Evolutionary conservation across 1,140 invertebrate species (phyloP).

Genomic region (Choristoneura fumiferana): DNA sequence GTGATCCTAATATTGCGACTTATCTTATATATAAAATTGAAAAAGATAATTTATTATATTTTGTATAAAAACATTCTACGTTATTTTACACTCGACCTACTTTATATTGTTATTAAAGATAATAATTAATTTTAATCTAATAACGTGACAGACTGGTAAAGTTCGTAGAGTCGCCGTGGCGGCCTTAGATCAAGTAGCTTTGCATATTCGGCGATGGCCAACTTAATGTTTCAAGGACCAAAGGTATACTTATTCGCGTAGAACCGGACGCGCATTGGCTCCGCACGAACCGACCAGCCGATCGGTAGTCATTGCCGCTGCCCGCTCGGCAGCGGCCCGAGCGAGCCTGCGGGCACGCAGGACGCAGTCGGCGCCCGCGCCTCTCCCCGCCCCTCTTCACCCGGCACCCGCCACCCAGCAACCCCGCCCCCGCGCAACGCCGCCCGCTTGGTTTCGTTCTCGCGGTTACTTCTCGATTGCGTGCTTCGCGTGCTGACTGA

Average conservation of each 20-base stretch:
- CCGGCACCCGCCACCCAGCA: too few relatives aligned
- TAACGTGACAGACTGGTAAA: constrained; percentile 78
- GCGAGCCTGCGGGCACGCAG: constrained; percentile 17
- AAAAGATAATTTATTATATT: constrained; percentile 78
- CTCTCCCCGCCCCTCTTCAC: constrained; percentile 27
- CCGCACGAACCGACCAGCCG: constrained; percentile 71
- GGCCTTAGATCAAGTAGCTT: constrained; percentile 76
- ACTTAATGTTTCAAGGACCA: constrained; percentile 75
- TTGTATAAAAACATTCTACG: constrained; percentile 76
- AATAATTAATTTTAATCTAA: constrained; percentile 79
- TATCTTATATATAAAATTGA: constrained; percentile 70
- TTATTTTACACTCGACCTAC: constrained; percentile 76
- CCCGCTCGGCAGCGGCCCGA: constrained; percentile 20
- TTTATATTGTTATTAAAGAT: constrained; percentile 76
- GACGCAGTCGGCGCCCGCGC: constrained; percentile 28
- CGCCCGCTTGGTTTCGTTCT: constrained; percentile 75
- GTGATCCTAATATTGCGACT: constrained; percentile 73
- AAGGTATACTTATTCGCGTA: constrained; percentile 77
- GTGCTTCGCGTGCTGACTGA: constrained; percentile 80
- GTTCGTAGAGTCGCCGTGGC: constrained; percentile 76
- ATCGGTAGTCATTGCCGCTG: constrained; percentile 51
- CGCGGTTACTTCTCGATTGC: constrained; percentile 79
- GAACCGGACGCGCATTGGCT: constrained; percentile 77
- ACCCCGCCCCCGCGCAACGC: constrained; percentile 62
- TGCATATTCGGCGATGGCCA: constrained; percentile 77